Evolutionary conservation across 1,140 invertebrate genomes (phyloP).

Genomic region (Tetragnatha versicolor): DNA sequence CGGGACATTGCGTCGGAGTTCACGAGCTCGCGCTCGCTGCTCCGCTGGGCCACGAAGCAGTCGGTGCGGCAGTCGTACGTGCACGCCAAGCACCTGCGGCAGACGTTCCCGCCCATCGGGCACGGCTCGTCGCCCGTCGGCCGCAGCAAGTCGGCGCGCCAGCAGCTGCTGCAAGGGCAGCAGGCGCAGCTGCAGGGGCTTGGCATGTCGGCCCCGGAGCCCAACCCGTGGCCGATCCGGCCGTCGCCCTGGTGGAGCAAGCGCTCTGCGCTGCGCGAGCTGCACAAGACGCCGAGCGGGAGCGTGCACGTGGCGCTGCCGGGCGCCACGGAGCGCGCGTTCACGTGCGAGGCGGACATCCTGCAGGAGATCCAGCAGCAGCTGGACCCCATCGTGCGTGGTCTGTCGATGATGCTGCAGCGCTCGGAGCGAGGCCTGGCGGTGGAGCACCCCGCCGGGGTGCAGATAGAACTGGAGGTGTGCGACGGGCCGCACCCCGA

Average conservation of each 20-base stretch:
- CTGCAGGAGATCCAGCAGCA: conserved; percentile 82
- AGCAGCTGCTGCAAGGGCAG: conserved; percentile 7
- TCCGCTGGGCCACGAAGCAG: conserved; percentile 51
- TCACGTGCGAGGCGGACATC: conserved; percentile 77
- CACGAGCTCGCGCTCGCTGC: conserved; percentile 33
- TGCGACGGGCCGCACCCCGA: conserved; percentile 68
- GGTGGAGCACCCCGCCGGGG: conserved; percentile 82
- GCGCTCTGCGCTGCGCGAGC: conserved; percentile 49
- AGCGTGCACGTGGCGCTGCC: conserved; percentile 76
- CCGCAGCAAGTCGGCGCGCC: conserved; percentile 29
- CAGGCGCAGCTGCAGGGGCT: conserved; percentile 13
- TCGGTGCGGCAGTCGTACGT: conserved; percentile 55
- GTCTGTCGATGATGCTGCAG: conserved; percentile 69
- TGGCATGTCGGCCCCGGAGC: conserved; percentile 35
- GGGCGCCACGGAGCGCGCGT: conserved; percentile 45
- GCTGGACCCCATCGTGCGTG: conserved; percentile 73
- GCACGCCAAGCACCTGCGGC: conserved; percentile 55
- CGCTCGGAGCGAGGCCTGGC: conserved; percentile 64
- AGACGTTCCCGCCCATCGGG: conserved; percentile 58
- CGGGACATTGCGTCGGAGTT: conserved; percentile 45
- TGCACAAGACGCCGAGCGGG: conserved; percentile 65
- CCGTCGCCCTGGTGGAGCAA: conserved; percentile 48
- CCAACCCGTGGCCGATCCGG: conserved; percentile 37
- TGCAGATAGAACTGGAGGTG: conserved; percentile 86
- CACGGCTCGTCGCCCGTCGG: conserved; percentile 23